These are phyloP conservation scores for Sipha maydis DNA, from an alignment of 2,888 invertebrate species.

Conservation along the genomic window DNA sequence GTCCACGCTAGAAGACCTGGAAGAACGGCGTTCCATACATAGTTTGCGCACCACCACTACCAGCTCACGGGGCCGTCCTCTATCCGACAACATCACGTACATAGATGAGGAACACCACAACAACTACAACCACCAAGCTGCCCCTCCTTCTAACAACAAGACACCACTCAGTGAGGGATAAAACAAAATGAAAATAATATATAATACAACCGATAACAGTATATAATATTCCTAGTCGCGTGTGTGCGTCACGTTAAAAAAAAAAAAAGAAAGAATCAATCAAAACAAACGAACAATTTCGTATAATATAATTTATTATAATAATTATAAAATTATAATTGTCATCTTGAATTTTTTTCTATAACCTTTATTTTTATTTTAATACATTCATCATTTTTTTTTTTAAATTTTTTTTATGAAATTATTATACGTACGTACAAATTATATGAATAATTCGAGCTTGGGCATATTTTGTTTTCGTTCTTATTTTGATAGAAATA, in stretches of 20 bases:
- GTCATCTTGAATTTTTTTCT: slow-evolving; percentile 17
- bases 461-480: slow-evolving; percentile 32
- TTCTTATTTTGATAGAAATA: slow-evolving; percentile 4
- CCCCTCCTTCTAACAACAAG: slow-evolving; percentile 63
- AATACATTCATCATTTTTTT: neutral
- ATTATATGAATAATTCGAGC: slow-evolving; percentile 49
- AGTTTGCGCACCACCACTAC: slow-evolving; percentile 84
- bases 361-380: slow-evolving; percentile 32
- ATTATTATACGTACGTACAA: slow-evolving; percentile 48
- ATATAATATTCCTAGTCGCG: neutral
- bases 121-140: slow-evolving; percentile 63
- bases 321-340: slow-evolving; percentile 22
- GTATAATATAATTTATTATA: slow-evolving; percentile 20
- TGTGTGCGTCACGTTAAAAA: slow-evolving; percentile 8
- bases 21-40: slow-evolving; percentile 98
- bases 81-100: slow-evolving; percentile 83
- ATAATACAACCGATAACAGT: neutral
- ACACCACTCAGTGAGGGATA: slow-evolving; percentile 61
- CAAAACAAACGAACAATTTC: slow-evolving; percentile 24
- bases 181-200: slow-evolving; percentile 7
- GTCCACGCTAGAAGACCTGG: slow-evolving; percentile 98
- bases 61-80: slow-evolving; percentile 81
- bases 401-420: slow-evolving; percentile 6
- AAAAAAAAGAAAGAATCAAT: slow-evolving; percentile 39
- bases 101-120: slow-evolving; percentile 75